Base-by-base conservation (phyloP, 2,888 invertebrate species). In the Lasius fuliginosus region DNA sequence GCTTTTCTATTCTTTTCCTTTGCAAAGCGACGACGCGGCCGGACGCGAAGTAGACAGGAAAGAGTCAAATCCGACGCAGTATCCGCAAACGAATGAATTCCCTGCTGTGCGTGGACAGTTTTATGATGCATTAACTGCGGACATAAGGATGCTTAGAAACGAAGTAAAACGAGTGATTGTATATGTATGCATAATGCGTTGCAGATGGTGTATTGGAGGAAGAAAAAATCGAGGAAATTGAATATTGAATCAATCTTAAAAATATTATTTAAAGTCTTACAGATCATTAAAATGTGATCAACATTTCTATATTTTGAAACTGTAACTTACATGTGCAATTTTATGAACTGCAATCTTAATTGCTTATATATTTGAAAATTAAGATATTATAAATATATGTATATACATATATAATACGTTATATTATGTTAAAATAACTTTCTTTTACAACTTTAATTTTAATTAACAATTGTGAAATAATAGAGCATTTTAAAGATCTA, bases 1-100 rank as follows among this genome's bases (percentile, higher is more conserved):
- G 86, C 91, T 91, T 89, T 87, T 88, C 73, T 87, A 74, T 86
- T 82, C 86, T 86, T 85, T 75, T 84, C 77, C 84, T 86, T 83
- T 68, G 65, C 79, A 64, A 77, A 62, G 30, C 27, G 62, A 58
- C 27, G 68, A 81, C 23, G 62, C n/a, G 18, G 9, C 18, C 27
- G 33, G 53, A 27, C 30, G 46, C 27, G 56, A 62, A 58, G 18
- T 73, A 30, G 62, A 56, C 23, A 12, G 30, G 11, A 27, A 53
- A 71, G 23, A 33, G 71, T 33, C 23, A n/a, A 15, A 81, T 73
- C 23, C 27, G 23, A 18, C 15, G 46, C 23, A 65, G 27, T 27
- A 65, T 76, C 30, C 56, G 67, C 30, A 73, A 73, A 60, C 27
- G 58, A 23, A 73, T 60, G 23, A 71, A 60, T 23, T 60, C 11